phyloP scores from a whole-genome alignment of 2,888 invertebrate species.

The Andrena flavipes region DNA sequence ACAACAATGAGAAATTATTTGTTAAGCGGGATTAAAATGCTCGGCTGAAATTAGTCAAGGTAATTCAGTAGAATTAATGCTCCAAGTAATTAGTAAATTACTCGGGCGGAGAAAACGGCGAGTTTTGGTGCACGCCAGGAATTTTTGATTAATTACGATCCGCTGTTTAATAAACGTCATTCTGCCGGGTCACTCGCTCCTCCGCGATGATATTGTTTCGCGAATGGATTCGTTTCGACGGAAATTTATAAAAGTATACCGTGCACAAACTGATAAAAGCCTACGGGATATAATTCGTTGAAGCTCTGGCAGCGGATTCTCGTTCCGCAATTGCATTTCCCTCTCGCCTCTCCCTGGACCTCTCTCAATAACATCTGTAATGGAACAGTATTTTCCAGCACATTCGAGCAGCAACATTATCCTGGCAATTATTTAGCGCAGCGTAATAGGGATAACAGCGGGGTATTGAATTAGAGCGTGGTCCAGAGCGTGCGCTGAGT shows the following conservation, averaged over 20 bases:
- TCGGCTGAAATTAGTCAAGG: no score
- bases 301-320: conserved; percentile 25
- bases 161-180: background rate
- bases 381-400: conserved; percentile 42
- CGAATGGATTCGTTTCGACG: background rate
- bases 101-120: background rate
- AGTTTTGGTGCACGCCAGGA: background rate
- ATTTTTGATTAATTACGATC: background rate
- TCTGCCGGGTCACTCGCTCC: background rate
- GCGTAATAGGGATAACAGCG: conserved; percentile 4
- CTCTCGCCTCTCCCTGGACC: conserved; percentile 1
- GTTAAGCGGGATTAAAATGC: no score
- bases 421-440: conserved; percentile 43
- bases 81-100: no score
- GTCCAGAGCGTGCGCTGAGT: background rate
- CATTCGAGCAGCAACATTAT: conserved; percentile 37
- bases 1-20: no score
- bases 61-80: no score
- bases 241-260: conserved; percentile 1
- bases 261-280: background rate
- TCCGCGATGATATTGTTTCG: background rate
- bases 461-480: conserved; percentile 5
- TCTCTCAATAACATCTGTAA: conserved; percentile 54
- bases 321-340: conserved; percentile 55
- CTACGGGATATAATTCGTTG: conserved; percentile 39